phyloP scores from a whole-genome alignment of 2,888 invertebrate species.

The Coenonympha glycerion region DNA sequence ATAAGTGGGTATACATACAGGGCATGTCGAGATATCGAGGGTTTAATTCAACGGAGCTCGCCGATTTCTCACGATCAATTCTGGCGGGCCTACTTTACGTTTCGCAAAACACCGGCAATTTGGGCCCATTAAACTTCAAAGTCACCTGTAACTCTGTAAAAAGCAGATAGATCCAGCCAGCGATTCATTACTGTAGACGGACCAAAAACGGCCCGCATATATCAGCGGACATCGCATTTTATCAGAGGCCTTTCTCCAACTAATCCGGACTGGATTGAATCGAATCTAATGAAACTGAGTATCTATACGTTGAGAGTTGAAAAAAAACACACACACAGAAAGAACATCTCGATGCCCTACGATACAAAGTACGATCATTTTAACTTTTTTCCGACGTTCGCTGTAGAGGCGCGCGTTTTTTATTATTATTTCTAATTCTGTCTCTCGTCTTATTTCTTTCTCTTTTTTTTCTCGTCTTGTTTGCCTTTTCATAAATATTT shows the following conservation, averaged over 20 bases:
- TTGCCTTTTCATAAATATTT: slow-evolving; percentile 73
- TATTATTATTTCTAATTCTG: slow-evolving; percentile 67
- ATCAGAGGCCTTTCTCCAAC: slow-evolving; percentile 67
- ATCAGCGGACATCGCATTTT: slow-evolving; percentile 67
- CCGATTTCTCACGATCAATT: slow-evolving; percentile 27
- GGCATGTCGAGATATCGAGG: slow-evolving; percentile 1
- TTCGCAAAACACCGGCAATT: slow-evolving; percentile 28
- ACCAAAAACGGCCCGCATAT: slow-evolving; percentile 62
- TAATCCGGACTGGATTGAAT: slow-evolving; percentile 73
- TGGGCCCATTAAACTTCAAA: slow-evolving; percentile 27
- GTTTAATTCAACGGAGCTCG: slow-evolving; percentile 13
- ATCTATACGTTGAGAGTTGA: slow-evolving; percentile 54
- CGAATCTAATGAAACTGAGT: slow-evolving; percentile 70
- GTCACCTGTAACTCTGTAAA: slow-evolving; percentile 38
- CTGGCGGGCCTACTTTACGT: slow-evolving; percentile 19
- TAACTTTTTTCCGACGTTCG: slow-evolving; percentile 69
- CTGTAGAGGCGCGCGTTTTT: slow-evolving; percentile 59
- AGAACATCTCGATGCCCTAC: slow-evolving; percentile 66
- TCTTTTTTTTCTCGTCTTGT: slow-evolving; percentile 37
- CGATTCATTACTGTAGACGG: slow-evolving; percentile 64
- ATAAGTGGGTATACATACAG: no score
- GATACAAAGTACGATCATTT: no score
- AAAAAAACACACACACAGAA: slow-evolving; percentile 55
- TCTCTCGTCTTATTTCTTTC: slow-evolving; percentile 56
- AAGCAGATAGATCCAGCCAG: slow-evolving; percentile 46